A percentile compares a stretch with the other conserved stretches of the same genome.
Conservation (phyloP, 2,113 vertebrate species). For the Thunnus maccoyii region DNA sequence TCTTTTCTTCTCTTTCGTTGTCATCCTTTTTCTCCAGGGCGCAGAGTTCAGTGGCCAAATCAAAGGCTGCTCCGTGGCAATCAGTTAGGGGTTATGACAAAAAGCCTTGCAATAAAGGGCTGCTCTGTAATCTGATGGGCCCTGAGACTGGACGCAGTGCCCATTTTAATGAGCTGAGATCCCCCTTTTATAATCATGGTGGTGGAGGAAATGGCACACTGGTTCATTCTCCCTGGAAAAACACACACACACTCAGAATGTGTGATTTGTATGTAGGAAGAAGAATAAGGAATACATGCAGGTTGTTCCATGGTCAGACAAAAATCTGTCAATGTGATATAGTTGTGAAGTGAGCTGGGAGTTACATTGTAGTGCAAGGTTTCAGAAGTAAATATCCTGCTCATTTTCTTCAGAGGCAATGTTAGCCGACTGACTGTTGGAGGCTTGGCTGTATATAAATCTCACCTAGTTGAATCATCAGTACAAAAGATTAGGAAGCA, state of each 20-base stretch:
- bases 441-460: no score
- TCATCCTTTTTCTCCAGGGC: slow-evolving; percentile 59
- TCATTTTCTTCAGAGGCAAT: slow-evolving; percentile 5
- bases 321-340: neutral
- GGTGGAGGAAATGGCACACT: slow-evolving; percentile 57
- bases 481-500: no score
- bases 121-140: slow-evolving; percentile 80
- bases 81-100: slow-evolving; percentile 82
- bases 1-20: slow-evolving; percentile 59
- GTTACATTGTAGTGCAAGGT: neutral
- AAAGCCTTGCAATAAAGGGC: slow-evolving; percentile 68
- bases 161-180: slow-evolving; percentile 79
- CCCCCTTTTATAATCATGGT: slow-evolving; percentile 65
- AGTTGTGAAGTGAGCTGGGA: slow-evolving; percentile 11
- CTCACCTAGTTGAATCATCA: no score
- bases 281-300: slow-evolving; percentile 2
- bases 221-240: slow-evolving; percentile 47
- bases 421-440: neutral
- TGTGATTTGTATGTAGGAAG: slow-evolving; percentile 25
- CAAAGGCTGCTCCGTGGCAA: slow-evolving; percentile 79
- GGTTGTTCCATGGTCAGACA: neutral
- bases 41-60: slow-evolving; percentile 78
- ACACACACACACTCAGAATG: slow-evolving; percentile 25
- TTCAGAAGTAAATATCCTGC: neutral
- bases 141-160: slow-evolving; percentile 62